A percentile compares a stretch with the other conserved stretches of the same genome.
Evolutionary conservation across 2,797 vertebrate genomes (phyloP).

Genomic region (Tauraco hartlaubi): DNA sequence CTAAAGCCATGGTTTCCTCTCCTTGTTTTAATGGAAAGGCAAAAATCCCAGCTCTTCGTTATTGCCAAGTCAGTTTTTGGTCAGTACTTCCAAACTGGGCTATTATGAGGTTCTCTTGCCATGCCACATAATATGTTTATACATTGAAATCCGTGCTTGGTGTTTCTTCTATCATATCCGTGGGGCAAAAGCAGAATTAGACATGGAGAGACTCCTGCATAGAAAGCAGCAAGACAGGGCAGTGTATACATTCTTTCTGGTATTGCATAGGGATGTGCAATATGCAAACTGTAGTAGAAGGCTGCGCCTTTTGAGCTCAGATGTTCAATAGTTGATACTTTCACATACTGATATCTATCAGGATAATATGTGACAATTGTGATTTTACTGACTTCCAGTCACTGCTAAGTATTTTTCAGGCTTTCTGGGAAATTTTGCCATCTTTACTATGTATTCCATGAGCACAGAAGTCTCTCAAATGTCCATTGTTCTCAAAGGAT

Average conservation of each 20-base stretch:
- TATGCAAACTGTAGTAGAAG: neutral
- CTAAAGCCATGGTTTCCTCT: neutral
- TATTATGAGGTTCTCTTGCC: neutral
- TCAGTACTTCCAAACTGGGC: neutral
- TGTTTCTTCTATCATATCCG: neutral
- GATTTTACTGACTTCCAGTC: neutral
- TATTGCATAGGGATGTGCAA: neutral
- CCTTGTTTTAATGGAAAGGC: neutral
- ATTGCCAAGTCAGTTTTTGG: neutral
- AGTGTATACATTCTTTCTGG: neutral
- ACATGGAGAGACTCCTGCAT: neutral
- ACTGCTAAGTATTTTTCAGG: neutral
- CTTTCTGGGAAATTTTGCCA: neutral
- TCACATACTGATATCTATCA: neutral
- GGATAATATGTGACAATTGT: neutral
- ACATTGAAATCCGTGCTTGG: neutral
- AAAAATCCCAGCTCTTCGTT: neutral
- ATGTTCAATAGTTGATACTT: neutral
- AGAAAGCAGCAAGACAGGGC: neutral
- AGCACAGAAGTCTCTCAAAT: neutral
- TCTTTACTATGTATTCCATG: neutral
- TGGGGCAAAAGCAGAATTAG: neutral
- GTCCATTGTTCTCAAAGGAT: slow-evolving; percentile 27
- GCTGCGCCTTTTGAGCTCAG: neutral
- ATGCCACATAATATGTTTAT: neutral